These are phyloP conservation scores for Xestobium rufovillosum DNA, from an alignment of 2,888 invertebrate genomes.

Conservation along the genomic window DNA sequence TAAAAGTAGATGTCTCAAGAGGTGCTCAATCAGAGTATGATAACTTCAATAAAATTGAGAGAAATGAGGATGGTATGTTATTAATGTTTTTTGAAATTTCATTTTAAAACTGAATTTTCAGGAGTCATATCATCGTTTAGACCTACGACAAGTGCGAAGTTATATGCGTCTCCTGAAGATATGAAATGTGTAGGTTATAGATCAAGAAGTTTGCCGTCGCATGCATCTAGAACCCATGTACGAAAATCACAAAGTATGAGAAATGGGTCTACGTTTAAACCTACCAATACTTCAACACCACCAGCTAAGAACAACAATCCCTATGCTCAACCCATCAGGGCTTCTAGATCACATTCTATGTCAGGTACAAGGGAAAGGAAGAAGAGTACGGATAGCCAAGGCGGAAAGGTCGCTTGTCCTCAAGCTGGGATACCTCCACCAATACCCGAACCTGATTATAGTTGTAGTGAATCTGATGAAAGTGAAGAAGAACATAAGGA, in stretches of 20 bases:
- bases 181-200: slow-evolving; percentile 65
- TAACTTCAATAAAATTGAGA: slow-evolving; percentile 33
- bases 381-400: no score
- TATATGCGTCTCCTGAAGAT: slow-evolving; percentile 85
- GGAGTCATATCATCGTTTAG: slow-evolving; percentile 81
- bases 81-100: slow-evolving; percentile 5
- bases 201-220: slow-evolving; percentile 48
- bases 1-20: slow-evolving; percentile 57
- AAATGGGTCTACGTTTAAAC: slow-evolving; percentile 45
- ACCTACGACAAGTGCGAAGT: slow-evolving; percentile 74
- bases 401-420: no score
- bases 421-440: slow-evolving; percentile 64
- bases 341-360: slow-evolving; percentile 40
- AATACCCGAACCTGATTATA: slow-evolving; percentile 90
- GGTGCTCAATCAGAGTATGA: slow-evolving; percentile 36
- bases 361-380: slow-evolving; percentile 39
- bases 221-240: slow-evolving; percentile 50
- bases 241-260: slow-evolving; percentile 57
- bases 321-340: slow-evolving; percentile 53
- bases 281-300: slow-evolving; percentile 42
- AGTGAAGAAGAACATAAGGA: slow-evolving; percentile 46
- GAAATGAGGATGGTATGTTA: slow-evolving; percentile 34
- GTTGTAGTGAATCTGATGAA: slow-evolving; percentile 75
- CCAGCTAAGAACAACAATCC: slow-evolving; percentile 40
- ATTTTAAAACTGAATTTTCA: slow-evolving; percentile 15